Conservation (phyloP, 2,113 vertebrate genomes). For the Empidonax traillii region DNA sequence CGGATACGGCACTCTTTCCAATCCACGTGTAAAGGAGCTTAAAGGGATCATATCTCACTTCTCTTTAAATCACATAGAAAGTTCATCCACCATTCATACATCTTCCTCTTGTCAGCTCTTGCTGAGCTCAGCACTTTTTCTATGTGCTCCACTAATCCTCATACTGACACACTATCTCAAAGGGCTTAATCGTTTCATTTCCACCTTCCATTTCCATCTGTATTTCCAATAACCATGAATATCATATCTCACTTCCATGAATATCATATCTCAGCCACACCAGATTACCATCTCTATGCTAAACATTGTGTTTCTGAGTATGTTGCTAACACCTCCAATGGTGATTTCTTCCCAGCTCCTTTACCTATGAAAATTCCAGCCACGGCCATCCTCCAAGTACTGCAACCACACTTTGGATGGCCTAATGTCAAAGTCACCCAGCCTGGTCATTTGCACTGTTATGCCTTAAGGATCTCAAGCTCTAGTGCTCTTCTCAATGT, state of each 20-base stretch:
- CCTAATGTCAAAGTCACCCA: neutral
- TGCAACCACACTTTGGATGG: rapidly evolving
- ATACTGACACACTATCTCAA: neutral
- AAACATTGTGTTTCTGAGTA: neutral
- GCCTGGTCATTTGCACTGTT: neutral
- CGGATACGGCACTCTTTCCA: neutral
- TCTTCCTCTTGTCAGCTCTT: neutral
- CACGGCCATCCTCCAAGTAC: neutral
- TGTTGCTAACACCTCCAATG: rapidly evolving
- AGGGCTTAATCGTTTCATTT: neutral
- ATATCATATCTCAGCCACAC: neutral
- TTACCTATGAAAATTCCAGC: neutral
- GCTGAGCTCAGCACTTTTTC: neutral
- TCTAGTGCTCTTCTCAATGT: neutral
- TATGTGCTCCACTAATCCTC: neutral
- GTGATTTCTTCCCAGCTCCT: neutral
- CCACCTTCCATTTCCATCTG: neutral
- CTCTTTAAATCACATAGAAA: neutral
- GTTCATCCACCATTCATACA: neutral
- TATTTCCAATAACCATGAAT: neutral
- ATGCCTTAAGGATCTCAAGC: neutral
- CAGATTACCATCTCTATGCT: neutral
- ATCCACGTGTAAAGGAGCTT: neutral
- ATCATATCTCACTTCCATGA: neutral
- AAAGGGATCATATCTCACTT: neutral